Evolutionary conservation across 1,140 invertebrate species (phyloP).

Genomic region (Rhyacophila brunnea): DNA sequence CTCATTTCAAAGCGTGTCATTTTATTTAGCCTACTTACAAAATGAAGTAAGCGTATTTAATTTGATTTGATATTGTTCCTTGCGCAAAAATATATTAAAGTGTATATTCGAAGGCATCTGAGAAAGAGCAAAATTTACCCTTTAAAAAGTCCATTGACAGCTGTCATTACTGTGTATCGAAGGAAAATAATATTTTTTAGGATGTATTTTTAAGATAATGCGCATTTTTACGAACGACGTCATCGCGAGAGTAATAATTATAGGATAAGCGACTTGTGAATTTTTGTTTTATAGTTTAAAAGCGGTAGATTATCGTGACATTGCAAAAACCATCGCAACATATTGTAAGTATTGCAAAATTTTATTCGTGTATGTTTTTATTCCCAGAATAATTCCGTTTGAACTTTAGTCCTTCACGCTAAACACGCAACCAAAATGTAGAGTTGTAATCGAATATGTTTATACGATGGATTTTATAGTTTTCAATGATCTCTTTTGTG

Average conservation of each 20-base stretch:
- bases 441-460: neutral
- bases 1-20: no score
- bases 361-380: neutral
- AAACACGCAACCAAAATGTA: neutral
- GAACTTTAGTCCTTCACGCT: neutral
- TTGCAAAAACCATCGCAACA: conserved; percentile 10
- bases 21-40: no score
- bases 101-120: no score
- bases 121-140: neutral
- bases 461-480: neutral
- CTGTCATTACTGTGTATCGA: conserved; percentile 13
- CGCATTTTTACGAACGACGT: conserved; percentile 10
- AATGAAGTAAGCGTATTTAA: no score
- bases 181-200: conserved; percentile 17
- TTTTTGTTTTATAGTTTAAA: neutral
- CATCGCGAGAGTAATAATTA: no score
- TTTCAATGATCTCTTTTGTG: neutral
- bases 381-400: neutral
- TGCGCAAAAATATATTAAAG: no score
- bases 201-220: conserved; percentile 8
- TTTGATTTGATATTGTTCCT: no score
- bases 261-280: no score
- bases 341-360: conserved; percentile 20
- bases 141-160: conserved; percentile 25
- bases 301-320: neutral